Conservation (phyloP, 2,113 vertebrate species). For the Sorex araneus region DNA sequence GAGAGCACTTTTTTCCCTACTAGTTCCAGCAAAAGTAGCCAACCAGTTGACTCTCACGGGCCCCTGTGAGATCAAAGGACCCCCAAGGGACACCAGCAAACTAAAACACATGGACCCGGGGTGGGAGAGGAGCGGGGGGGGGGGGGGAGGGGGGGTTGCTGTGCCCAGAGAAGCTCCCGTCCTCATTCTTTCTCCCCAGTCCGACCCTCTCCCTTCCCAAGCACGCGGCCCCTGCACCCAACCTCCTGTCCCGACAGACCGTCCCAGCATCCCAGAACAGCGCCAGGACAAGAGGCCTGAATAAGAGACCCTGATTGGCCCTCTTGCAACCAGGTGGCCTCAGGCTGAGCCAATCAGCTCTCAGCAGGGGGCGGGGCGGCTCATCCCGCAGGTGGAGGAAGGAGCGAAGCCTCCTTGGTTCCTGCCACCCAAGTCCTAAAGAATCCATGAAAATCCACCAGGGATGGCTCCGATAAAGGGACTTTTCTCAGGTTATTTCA, state of each 20-base stretch:
- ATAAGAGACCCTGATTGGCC: constrained; percentile 12
- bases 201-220: neutral
- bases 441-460: rapidly evolving
- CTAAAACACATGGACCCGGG: no score
- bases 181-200: neutral
- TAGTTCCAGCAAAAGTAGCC: no score
- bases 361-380: no score
- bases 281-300: neutral
- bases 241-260: neutral
- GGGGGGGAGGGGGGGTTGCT: no score
- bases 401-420: neutral
- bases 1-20: no score
- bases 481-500: neutral
- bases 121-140: no score
- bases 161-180: no score
- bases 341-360: constrained; percentile 31
- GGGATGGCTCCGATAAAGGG: neutral
- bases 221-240: neutral
- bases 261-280: neutral
- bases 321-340: no score
- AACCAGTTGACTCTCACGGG: no score
- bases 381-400: neutral
- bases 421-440: rapidly evolving
- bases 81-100: no score
- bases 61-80: no score